Evolutionary conservation across 92 coral and sea anemone genomes (phyloP).

Genomic region (Montipora capitata): DNA sequence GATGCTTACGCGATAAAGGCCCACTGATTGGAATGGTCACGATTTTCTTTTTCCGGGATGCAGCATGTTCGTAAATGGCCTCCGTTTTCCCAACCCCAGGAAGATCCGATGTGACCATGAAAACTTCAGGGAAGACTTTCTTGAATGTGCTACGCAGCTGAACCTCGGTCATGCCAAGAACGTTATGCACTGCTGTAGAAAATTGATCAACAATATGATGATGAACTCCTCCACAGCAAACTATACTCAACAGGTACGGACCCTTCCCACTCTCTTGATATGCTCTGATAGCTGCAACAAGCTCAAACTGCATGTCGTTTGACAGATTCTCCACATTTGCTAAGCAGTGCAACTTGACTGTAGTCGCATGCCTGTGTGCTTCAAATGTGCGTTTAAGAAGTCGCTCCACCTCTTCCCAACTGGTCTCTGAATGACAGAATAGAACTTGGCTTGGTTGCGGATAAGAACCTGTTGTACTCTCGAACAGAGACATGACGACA

Average conservation of each 20-base stretch:
- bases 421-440: conserved; percentile 89
- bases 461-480: conserved; percentile 73
- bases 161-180: conserved; percentile 87
- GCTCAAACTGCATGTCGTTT: conserved; percentile 89
- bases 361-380: conserved; percentile 62
- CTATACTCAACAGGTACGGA: conserved; percentile 80
- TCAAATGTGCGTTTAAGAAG: conserved; percentile 89
- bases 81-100: conserved; percentile 98
- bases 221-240: conserved; percentile 95
- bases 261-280: conserved; percentile 40
- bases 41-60: conserved; percentile 49
- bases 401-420: conserved; percentile 93
- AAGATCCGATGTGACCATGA: conserved; percentile 86
- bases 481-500: conserved; percentile 88
- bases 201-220: conserved; percentile 96
- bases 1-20: conserved; percentile 78
- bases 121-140: conserved; percentile 78
- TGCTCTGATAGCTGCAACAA: conserved; percentile 81
- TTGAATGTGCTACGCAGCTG: conserved; percentile 70
- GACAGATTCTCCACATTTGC: conserved; percentile 94
- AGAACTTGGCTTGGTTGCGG: conserved; percentile 93
- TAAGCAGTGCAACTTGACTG: conserved; percentile 85
- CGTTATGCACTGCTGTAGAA: conserved; percentile 80
- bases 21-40: conserved; percentile 93
- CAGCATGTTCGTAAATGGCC: conserved; percentile 76